Evolutionary conservation across 2,888 invertebrate genomes (phyloP), one percentile per base, ranked within the genome.

Genomic region (Iselma pallidipennis): DNA sequence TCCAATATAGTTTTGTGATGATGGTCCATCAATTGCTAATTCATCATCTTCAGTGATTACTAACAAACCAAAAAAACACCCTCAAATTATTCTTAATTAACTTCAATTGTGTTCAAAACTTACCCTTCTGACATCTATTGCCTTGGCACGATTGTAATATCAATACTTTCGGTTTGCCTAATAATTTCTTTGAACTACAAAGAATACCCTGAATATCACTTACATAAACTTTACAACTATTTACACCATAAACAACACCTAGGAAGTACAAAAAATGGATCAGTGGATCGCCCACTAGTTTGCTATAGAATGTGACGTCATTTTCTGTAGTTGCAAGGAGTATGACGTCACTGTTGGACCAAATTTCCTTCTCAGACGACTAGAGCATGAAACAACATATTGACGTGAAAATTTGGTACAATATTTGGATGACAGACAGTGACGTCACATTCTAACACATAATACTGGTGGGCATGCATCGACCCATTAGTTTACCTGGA

Each of bases 81-180:
- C n/a, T n/a, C n/a, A 26, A 26, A 50, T 6, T 67, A 57, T 9
- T 69, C 67, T 14, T 69, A 66, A 6, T 68, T 68, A 21, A 55
- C 57, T 21, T 66, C 69, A 50, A 67, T 67, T 31, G 51, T 45
- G 28, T 7, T 54, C n/a, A 9, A 26, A 3, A 12, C 19, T 64
- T 72, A 79, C 77, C 48, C 71, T 68, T 70, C 66, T 76, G 77
- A 37, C 76, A 76, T 42, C 69, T 58, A 2, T 66, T 73, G 28
- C 84, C 85, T 74, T 87, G 87, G 63, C 87, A 87, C 0, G 87
- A 85, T 75, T 87, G 87, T 42, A 87, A 79, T 51, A 87, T 82
- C 1, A 87, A 72, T 55, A 87, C 71, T 78, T 87, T 87, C 12
- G 85, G 85, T 70, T 85, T 85, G 2, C 81, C 78, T 2, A 72